These are phyloP conservation scores for Galaxias olidus DNA, from an alignment of 2,797 vertebrate species.

Conservation along the genomic window DNA sequence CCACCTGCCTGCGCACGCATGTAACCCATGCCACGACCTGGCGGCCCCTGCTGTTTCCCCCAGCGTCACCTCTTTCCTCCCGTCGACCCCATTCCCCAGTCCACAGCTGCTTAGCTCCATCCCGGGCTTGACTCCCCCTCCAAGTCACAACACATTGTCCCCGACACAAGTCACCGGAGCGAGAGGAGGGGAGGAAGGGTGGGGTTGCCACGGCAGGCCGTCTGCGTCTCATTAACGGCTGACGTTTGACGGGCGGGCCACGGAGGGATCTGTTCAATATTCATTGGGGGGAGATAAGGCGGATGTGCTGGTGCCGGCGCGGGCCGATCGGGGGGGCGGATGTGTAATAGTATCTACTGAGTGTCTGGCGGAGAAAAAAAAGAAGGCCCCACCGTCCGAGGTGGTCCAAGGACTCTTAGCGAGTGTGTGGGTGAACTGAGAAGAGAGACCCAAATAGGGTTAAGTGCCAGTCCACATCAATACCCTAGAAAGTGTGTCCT, in stretches of 20 bases:
- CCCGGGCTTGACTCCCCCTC: slow-evolving; percentile 50
- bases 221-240: slow-evolving; percentile 47
- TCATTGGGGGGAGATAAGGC: slow-evolving; percentile 58
- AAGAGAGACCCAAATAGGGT: slow-evolving; percentile 25
- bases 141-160: slow-evolving; percentile 52
- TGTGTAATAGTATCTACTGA: slow-evolving; percentile 64
- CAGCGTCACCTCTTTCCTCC: slow-evolving; percentile 27
- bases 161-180: slow-evolving; percentile 49
- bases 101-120: slow-evolving; percentile 34
- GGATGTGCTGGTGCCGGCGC: background rate
- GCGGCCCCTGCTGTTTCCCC: slow-evolving; percentile 16
- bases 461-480: slow-evolving; percentile 53
- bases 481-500: slow-evolving; percentile 50
- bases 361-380: slow-evolving; percentile 8
- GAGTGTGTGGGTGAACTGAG: slow-evolving; percentile 5
- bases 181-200: slow-evolving; percentile 8
- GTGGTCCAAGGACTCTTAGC: background rate
- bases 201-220: background rate
- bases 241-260: slow-evolving; percentile 47
- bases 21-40: background rate
- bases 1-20: slow-evolving; percentile 1
- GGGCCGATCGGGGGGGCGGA: slow-evolving; percentile 22
- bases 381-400: slow-evolving; percentile 8
- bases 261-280: slow-evolving; percentile 61
- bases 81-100: slow-evolving; percentile 47